Evolutionary conservation across 37 sponge, comb jelly and placozoan genomes (phyloP).

Genomic region (Amphimedon queenslandica): DNA sequence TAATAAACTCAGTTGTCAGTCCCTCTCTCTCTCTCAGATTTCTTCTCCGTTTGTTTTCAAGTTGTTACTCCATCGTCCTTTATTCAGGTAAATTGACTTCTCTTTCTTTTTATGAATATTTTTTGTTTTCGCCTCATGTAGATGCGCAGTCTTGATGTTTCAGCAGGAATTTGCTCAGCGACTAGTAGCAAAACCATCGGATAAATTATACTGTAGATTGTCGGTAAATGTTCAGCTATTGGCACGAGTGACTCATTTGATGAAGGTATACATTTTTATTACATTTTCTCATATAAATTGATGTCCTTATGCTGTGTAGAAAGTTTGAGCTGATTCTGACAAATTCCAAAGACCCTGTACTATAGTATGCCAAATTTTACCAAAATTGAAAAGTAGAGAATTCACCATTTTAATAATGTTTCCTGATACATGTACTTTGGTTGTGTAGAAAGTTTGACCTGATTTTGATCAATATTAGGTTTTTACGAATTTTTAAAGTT

Average conservation of each 20-base stretch:
- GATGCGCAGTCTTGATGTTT: constrained; percentile 97
- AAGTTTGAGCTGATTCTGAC: too few species aligned
- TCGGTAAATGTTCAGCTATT: constrained; percentile 94
- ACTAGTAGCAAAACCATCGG: constrained; percentile 90
- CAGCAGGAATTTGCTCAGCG: constrained; percentile 98
- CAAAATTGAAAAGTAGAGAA: not conserved
- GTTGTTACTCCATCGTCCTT: constrained; percentile 87
- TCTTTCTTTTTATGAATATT: not conserved
- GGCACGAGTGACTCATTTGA: constrained; percentile 91
- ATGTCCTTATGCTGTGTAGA: too few species aligned
- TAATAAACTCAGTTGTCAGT: too few species aligned
- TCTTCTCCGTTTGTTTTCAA: constrained; percentile 98
- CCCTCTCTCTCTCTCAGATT: constrained; percentile 29
- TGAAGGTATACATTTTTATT: constrained; percentile 65
- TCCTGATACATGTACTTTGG: too few species aligned
- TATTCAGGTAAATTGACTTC: constrained; percentile 59
- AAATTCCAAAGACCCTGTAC: too few species aligned
- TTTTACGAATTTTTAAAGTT: too few species aligned
- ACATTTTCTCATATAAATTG: too few species aligned
- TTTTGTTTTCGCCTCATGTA: not conserved
- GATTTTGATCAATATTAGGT: not conserved
- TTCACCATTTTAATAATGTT: not conserved
- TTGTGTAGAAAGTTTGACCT: too few species aligned
- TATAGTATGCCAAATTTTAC: too few species aligned
- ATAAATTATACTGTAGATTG: constrained; percentile 95